A percentile compares a stretch with the other conserved stretches of the same genome.
phyloP scores from a whole-genome alignment of 2,797 vertebrate species.

The Sciaenops ocellatus region DNA sequence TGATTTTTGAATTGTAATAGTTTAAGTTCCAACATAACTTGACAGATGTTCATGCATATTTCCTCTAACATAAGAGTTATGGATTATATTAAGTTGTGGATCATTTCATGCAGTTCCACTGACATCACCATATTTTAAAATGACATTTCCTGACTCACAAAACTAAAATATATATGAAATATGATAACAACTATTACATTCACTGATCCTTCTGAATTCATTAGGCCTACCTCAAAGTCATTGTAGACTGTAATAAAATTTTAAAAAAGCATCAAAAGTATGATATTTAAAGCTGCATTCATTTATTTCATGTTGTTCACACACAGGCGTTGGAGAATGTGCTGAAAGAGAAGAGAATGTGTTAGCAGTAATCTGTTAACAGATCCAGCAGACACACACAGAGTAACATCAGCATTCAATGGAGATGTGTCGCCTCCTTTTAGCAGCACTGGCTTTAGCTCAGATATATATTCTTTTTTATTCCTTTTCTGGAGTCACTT shows the following conservation, averaged over 20 bases:
- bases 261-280: too few relatives aligned
- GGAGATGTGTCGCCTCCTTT: background rate
- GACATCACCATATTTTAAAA: background rate
- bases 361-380: background rate
- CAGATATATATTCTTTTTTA: background rate
- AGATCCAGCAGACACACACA: background rate
- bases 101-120: too few relatives aligned
- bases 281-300: background rate
- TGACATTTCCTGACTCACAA: background rate
- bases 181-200: background rate
- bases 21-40: too few relatives aligned
- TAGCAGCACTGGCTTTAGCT: background rate
- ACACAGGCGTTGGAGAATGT: too few relatives aligned
- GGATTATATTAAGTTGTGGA: too few relatives aligned
- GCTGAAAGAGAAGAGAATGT: background rate
- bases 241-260: background rate
- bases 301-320: background rate
- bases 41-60: too few relatives aligned
- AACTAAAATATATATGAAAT: background rate
- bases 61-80: too few relatives aligned
- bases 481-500: background rate
- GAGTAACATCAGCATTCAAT: background rate
- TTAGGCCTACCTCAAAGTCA: background rate
- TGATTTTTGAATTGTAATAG: too few relatives aligned
- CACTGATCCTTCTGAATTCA: background rate